These are phyloP conservation scores for Mesorhabditis belari DNA, from an alignment of 2,888 invertebrate genomes.

Conservation along the genomic window DNA sequence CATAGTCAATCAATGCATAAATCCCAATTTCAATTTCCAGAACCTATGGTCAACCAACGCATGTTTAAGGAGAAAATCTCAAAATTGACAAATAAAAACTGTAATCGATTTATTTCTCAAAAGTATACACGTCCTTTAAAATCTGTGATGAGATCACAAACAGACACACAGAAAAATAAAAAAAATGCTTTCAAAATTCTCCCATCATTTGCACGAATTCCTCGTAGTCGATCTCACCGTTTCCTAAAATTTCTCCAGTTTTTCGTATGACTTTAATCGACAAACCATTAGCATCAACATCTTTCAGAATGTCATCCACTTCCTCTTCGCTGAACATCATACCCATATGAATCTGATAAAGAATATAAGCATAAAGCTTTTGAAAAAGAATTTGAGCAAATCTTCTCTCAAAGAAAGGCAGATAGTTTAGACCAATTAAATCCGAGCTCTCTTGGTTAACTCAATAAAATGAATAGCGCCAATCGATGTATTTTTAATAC, in stretches of 20 bases:
- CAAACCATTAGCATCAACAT: constrained; percentile 37
- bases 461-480: no score
- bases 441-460: no score
- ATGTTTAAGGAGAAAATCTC: no score
- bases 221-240: constrained; percentile 46
- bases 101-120: no score
- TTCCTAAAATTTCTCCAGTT: constrained; percentile 11
- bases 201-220: constrained; percentile 29
- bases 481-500: no score
- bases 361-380: background rate
- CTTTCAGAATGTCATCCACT: constrained; percentile 48
- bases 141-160: no score
- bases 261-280: background rate
- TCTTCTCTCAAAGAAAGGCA: background rate
- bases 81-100: no score
- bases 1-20: no score
- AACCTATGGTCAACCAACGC: background rate
- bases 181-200: constrained; percentile 2
- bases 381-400: background rate
- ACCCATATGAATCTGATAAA: constrained; percentile 42
- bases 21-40: no score
- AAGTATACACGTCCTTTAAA: no score
- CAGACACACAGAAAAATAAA: no score
- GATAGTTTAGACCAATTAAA: background rate
- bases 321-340: constrained; percentile 51